Evolutionary conservation across 2,888 invertebrate genomes (phyloP), one percentile per base, ranked within the genome.

Genomic region (Acanthococcus lagerstroemiae): DNA sequence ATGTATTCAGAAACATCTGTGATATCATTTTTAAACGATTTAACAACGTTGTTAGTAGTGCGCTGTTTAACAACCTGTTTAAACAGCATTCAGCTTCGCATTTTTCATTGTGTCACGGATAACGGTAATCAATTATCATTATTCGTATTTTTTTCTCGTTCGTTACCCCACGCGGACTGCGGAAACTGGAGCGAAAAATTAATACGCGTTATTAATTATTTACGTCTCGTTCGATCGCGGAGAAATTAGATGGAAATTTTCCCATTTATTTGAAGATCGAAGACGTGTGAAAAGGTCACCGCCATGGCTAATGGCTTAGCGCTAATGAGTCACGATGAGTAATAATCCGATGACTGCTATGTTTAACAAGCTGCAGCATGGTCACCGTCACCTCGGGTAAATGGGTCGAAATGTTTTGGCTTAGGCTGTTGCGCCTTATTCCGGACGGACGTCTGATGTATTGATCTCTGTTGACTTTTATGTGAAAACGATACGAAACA

Each of bases 11-110:
- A 58, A 58, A 63, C 63, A 63, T 63, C 63, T 63, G 63, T 52
- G 63, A 63, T 63, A 63, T 30, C 54, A 63, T 63, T 63, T 63
- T 63, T 63, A 63, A 63, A 63, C 63, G 52, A 63, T 63, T 63
- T 63, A 63, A 63, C 55, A 45, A 45, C 19, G 46, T 45, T 45
- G 6, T 37, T 37, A 37, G 46, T 45, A 19, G 15, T 37, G 15
- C 19, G 46, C 46, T 45, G 46, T 45, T 45, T 45, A 45, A 45
- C 46, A 45, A 45, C 46, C 46, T 45, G 46, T 45, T 45, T 45
- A 45, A 45, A 45, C 19, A 45, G 46, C 46, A 19, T 15, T 45
- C 46, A 45, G 46, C 19, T 45, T 45, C 46, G 46, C 57, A n/a
- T 58, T 58, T 58, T 58, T 58, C 57, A 58, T 58, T 58, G 57